A percentile compares a stretch with the other conserved stretches of the same genome.
phyloP scores from a whole-genome alignment of 2,113 vertebrate genomes.

The Abramis brama region DNA sequence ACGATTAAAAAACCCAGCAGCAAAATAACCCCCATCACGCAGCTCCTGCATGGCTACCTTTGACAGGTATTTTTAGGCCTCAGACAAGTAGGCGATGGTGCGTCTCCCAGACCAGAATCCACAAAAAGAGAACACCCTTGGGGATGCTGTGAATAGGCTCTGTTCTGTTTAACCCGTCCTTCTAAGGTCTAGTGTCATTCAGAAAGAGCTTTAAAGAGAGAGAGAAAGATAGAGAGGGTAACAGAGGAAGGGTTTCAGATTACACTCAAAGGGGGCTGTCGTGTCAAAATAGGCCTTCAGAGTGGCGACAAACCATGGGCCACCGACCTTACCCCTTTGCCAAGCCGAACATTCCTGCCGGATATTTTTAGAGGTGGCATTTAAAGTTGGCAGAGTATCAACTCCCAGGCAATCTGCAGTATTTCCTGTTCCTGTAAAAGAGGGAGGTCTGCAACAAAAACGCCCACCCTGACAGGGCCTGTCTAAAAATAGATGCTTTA shows the following conservation, averaged over 20 bases:
- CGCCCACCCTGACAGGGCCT: constrained; percentile 57
- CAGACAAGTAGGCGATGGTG: constrained; percentile 50
- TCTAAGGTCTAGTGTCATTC: constrained; percentile 50
- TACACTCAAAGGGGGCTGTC: constrained; percentile 64
- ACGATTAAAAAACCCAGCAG: constrained; percentile 29
- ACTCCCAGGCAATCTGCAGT: constrained; percentile 67
- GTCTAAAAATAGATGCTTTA: constrained; percentile 44
- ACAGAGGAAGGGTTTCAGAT: constrained; percentile 61
- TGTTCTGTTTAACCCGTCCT: constrained; percentile 45
- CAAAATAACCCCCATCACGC: constrained; percentile 35
- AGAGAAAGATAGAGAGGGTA: constrained; percentile 22
- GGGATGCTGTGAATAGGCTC: constrained; percentile 59
- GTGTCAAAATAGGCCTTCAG: constrained; percentile 69
- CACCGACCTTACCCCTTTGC: constrained; percentile 58
- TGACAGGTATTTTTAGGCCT: constrained; percentile 65
- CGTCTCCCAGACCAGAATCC: constrained; percentile 53
- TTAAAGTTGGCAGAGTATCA: constrained; percentile 73
- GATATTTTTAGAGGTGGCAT: constrained; percentile 80
- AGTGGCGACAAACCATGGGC: constrained; percentile 69
- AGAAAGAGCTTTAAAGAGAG: constrained; percentile 65
- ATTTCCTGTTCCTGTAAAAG: constrained; percentile 77
- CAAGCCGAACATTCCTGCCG: constrained; percentile 70
- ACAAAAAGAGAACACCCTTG: constrained; percentile 35
- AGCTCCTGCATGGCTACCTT: constrained; percentile 44
- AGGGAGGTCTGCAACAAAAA: constrained; percentile 55